Conservation (phyloP, 2,113 vertebrate genomes). For the Notarius lentiginosus region DNA sequence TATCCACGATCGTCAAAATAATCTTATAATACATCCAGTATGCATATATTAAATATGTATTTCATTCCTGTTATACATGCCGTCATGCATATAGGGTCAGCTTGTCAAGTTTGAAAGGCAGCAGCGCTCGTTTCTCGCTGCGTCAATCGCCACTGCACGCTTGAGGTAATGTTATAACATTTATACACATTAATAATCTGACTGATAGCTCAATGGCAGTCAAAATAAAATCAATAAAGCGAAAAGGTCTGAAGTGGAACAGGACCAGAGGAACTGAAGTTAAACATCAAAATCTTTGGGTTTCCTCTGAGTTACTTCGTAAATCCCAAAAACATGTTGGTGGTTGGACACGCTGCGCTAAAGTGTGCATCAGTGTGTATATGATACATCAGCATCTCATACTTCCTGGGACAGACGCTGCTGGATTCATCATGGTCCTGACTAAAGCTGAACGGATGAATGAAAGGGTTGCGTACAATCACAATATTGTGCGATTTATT, state of each 20-base stretch:
- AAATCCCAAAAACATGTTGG: background rate
- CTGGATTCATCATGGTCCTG: background rate
- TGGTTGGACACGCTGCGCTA: background rate
- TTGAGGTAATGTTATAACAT: background rate
- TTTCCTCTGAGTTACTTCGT: background rate
- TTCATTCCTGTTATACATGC: background rate
- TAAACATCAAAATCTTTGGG: background rate
- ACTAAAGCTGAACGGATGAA: background rate
- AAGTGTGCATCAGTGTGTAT: background rate
- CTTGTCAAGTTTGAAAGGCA: background rate
- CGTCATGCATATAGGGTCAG: background rate
- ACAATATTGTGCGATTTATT: too few species aligned
- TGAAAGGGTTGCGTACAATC: too few species aligned
- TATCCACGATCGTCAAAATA: background rate
- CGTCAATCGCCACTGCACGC: background rate
- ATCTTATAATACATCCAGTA: background rate
- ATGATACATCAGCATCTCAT: too few species aligned
- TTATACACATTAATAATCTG: background rate
- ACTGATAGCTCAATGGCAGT: background rate
- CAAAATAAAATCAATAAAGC: background rate
- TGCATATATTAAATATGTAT: background rate
- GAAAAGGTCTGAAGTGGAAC: background rate
- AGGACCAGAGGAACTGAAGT: background rate
- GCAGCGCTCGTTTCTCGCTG: background rate
- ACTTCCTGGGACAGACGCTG: background rate